Conservation (phyloP, 2,888 invertebrate species). For the Hirudinaria manillensis region DNA sequence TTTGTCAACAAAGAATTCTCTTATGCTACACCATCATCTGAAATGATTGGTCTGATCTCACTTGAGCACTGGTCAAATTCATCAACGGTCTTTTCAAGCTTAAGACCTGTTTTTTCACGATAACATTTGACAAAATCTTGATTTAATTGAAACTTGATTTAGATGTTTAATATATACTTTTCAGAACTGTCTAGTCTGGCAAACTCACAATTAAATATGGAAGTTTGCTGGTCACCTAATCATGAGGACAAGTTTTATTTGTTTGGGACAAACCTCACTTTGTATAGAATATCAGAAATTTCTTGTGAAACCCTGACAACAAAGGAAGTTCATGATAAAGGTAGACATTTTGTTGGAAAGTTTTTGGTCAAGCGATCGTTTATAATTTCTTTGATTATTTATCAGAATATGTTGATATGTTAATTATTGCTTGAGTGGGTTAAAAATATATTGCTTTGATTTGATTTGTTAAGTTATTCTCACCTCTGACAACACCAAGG, state of each 20-base stretch:
- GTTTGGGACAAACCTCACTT: slow-evolving; percentile 80
- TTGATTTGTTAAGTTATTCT: slow-evolving; percentile 59
- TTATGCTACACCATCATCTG: too few species aligned
- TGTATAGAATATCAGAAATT: slow-evolving; percentile 60
- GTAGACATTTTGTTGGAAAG: neutral
- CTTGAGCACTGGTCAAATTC: too few species aligned
- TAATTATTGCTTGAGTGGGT: too few species aligned
- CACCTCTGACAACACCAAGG: slow-evolving; percentile 66
- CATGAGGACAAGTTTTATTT: slow-evolving; percentile 70
- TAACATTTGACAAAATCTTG: too few species aligned
- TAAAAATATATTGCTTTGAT: neutral
- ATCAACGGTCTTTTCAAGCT: too few species aligned
- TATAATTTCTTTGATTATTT: neutral
- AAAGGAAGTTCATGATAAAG: slow-evolving; percentile 14
- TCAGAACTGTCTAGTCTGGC: too few species aligned
- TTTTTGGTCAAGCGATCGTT: neutral
- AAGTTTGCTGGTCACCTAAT: slow-evolving; percentile 81
- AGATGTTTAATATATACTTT: too few species aligned
- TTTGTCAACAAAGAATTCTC: too few species aligned
- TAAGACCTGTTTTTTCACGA: too few species aligned
- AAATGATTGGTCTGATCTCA: too few species aligned
- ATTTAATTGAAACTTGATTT: too few species aligned
- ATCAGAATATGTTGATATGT: neutral
- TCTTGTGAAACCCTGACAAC: neutral
- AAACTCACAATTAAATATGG: slow-evolving; percentile 53